Base-by-base conservation (phyloP, 1,140 invertebrate genomes). In the Reticulitermes speratus region DNA sequence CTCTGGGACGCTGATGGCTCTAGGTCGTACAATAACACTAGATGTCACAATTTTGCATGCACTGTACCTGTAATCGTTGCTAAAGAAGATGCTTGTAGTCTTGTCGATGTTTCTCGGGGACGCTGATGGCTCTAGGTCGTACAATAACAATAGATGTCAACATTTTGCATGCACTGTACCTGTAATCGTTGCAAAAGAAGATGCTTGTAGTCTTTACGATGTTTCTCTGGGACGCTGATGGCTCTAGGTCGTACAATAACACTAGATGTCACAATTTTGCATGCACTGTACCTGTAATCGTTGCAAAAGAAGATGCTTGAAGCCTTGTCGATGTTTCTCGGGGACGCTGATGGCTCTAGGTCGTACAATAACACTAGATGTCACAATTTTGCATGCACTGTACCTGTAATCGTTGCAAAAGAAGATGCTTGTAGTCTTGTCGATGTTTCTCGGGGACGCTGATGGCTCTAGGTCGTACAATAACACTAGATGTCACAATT, bases 401-500 rank as follows among this genome's bases (percentile, higher is more conserved):
- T 30, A 75, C 65, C 65, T 75, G 65, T 14, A 25, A 5, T 25
- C 16, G 1, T 30, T 14, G 65, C 6, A 30, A 75, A 30, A 8
- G 65, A 1, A 25, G 9, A 30, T 6, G 25, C n/a, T 30, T 8
- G n/a, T 75, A 75, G 0, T 90, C 89, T 32, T 85, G 85, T 11
- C 89, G 88, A 44, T 91, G 90, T 83, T 90, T 90, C 87, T 92
- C 91, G 0, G 91, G 91, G n/a, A 88, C 91, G 2, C 90, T 89
- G 6, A 89, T 38, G 32, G 86, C 82, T 32, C 86, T 48, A 23
- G 90, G 89, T 87, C 84, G 86, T 16, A 85, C 88, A 87, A 90
- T 90, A 86, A 65, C 87, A 81, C 44, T n/a, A n/a, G n/a, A 55
- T 5, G 14, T 12, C 19, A 55, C 52, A 19, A 12, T 19, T 19